These are phyloP conservation scores for Dolichoris vasculosae DNA, from an alignment of 1,140 invertebrate species.

Conservation along the genomic window DNA sequence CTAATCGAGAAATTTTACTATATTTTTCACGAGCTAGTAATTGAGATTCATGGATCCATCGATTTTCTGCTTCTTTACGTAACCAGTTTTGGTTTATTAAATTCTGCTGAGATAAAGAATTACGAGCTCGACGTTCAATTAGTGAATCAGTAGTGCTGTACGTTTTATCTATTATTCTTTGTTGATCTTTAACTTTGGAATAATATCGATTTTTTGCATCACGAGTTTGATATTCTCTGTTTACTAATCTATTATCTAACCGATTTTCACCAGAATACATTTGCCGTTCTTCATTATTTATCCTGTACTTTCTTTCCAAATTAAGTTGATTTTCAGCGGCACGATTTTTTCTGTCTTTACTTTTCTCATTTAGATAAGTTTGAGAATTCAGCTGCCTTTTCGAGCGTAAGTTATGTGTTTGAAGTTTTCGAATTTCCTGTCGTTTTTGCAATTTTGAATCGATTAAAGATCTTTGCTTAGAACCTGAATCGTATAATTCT, in stretches of 20 bases:
- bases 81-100: neutral
- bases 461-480: neutral
- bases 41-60: neutral
- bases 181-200: neutral
- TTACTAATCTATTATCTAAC: neutral
- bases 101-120: neutral
- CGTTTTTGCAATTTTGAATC: neutral
- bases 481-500: neutral
- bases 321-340: slow-evolving; percentile 1
- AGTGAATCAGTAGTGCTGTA: neutral
- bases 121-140: neutral
- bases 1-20: neutral
- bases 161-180: neutral
- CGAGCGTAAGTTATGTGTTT: neutral
- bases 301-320: neutral
- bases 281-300: neutral
- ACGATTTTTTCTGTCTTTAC: neutral
- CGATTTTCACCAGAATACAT: neutral
- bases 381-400: neutral
- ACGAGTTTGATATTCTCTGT: neutral
- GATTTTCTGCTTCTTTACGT: slow-evolving; percentile 18
- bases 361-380: neutral
- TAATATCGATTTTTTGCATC: neutral
- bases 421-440: neutral
- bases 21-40: neutral